phyloP scores from a whole-genome alignment of 2,888 invertebrate species.

The Amphimallon solstitiale region DNA sequence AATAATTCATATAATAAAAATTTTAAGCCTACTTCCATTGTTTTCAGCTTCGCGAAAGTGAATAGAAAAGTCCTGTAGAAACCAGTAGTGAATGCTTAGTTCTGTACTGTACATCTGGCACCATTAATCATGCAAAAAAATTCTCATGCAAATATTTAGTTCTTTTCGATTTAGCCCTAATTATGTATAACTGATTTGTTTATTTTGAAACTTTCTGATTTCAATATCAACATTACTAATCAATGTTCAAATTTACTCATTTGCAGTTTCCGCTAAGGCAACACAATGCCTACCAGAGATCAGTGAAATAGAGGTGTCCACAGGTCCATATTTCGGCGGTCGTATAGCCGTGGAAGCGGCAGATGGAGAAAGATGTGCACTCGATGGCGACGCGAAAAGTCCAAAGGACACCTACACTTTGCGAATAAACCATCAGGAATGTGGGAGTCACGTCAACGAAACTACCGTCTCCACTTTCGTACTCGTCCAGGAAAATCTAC shows the following conservation, averaged over 20 bases:
- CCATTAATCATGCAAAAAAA: no score
- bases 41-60: no score
- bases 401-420: constrained; percentile 78
- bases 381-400: constrained; percentile 79
- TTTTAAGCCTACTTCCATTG: no score
- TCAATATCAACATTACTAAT: background rate
- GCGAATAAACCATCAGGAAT: constrained; percentile 76
- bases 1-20: no score
- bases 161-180: no score
- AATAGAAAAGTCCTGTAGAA: no score
- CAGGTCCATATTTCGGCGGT: constrained; percentile 83
- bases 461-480: constrained; percentile 85
- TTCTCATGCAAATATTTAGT: no score
- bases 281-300: constrained; percentile 83
- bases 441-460: constrained; percentile 79
- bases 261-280: constrained; percentile 82
- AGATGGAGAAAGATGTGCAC: constrained; percentile 76
- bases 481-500: constrained; percentile 83
- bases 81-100: no score
- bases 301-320: constrained; percentile 84
- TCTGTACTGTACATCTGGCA: no score
- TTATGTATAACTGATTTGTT: no score
- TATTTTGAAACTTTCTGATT: no score
- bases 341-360: constrained; percentile 79
- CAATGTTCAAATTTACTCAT: background rate